These are phyloP conservation scores for Atta cephalotes DNA, from an alignment of 1,140 invertebrate genomes.

Conservation along the genomic window DNA sequence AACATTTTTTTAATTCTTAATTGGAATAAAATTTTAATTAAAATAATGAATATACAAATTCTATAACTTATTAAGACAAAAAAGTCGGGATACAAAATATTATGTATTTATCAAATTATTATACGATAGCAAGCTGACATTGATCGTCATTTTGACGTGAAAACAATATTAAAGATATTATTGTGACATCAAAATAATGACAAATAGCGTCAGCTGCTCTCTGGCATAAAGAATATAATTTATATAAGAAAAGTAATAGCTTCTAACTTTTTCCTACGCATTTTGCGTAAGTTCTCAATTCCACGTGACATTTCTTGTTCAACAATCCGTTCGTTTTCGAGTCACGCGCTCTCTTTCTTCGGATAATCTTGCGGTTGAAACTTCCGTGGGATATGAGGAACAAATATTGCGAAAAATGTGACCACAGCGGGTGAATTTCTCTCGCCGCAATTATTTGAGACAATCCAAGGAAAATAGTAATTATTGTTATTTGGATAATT, in stretches of 20 bases:
- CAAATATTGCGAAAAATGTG: slow-evolving; percentile 29
- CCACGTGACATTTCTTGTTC: background rate
- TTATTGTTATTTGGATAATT: background rate
- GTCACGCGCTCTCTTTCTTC: background rate
- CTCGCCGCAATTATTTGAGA: background rate
- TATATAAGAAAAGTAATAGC: background rate
- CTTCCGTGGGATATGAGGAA: background rate
- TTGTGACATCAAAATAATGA: no score
- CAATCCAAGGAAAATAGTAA: background rate
- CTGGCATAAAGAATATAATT: background rate
- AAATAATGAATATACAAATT: no score
- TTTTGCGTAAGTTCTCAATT: background rate
- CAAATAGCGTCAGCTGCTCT: no score
- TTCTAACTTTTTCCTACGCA: background rate
- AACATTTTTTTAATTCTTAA: no score
- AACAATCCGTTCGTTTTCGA: background rate
- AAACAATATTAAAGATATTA: no score
- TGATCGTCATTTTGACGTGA: no score
- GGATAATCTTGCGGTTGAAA: slow-evolving; percentile 15
- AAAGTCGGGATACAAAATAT: no score
- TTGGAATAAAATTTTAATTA: no score
- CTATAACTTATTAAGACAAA: no score
- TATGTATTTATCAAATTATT: no score
- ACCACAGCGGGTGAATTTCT: background rate
- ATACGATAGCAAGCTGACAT: no score